Evolutionary conservation across 1,140 invertebrate genomes (phyloP).

Genomic region (Globodera rostochiensis): DNA sequence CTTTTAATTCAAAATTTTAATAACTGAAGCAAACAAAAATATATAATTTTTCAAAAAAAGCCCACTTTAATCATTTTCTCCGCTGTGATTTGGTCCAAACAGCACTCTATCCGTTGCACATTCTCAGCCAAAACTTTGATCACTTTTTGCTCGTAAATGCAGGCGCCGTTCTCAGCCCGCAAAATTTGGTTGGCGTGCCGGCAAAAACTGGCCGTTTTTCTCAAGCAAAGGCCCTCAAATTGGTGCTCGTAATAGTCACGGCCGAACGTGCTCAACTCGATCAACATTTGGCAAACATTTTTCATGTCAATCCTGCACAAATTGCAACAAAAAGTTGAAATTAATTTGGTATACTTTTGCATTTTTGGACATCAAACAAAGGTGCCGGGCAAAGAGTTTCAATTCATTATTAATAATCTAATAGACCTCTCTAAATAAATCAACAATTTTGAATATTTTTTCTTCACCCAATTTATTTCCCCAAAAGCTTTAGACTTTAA

Average conservation of each 20-base stretch:
- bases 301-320: slow-evolving; percentile 83
- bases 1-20: no score
- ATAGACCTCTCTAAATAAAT: no score
- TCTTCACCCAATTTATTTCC: no score
- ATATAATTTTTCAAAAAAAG: no score
- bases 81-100: slow-evolving; percentile 93
- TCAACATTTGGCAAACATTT: slow-evolving; percentile 98
- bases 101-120: slow-evolving; percentile 92
- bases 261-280: slow-evolving; percentile 91
- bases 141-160: slow-evolving; percentile 97
- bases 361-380: no score
- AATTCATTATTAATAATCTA: no score
- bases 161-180: slow-evolving; percentile 94
- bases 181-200: slow-evolving; percentile 98
- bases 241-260: slow-evolving; percentile 95
- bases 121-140: slow-evolving; percentile 95
- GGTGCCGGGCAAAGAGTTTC: no score
- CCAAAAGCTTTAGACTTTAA: no score
- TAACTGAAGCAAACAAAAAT: no score
- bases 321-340: neutral
- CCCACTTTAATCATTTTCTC: slow-evolving; percentile 78
- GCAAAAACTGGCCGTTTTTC: slow-evolving; percentile 97
- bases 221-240: slow-evolving; percentile 94
- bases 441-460: no score
- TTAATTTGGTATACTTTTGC: no score